Conservation (phyloP, 2,113 vertebrate genomes). For the Cervus canadensis region DNA sequence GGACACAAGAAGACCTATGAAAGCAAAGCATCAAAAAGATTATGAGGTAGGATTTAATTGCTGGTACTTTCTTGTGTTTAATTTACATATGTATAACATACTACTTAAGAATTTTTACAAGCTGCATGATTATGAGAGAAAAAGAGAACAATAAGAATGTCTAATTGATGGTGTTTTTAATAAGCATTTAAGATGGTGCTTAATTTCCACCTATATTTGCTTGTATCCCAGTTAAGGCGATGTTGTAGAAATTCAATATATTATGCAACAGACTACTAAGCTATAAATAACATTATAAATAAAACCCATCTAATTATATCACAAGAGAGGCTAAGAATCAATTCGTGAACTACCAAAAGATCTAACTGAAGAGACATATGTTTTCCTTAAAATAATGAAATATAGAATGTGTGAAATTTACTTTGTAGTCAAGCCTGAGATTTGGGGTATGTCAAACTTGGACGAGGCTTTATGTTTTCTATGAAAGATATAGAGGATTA, state of each 20-base stretch:
- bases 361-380: not conserved
- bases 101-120: not conserved
- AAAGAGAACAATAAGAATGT: not conserved
- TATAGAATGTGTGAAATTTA: not conserved
- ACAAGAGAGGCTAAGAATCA: not conserved
- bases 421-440: not conserved
- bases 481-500: not conserved
- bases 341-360: not conserved
- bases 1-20: not conserved
- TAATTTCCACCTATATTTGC: not conserved
- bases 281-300: constrained; percentile 32
- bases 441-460: not conserved
- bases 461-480: not conserved
- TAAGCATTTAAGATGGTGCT: not conserved
- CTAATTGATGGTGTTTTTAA: not conserved
- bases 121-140: not conserved
- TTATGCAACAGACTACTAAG: not conserved
- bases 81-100: not conserved
- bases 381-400: constrained; percentile 43
- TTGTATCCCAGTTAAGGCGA: not conserved
- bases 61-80: not conserved
- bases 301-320: constrained; percentile 17
- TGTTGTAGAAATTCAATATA: not conserved
- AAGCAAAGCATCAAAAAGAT: not conserved
- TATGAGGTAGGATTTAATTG: not conserved